Percentiles rank a stretch among this genome's conserved stretches.
Evolutionary conservation across 2,113 vertebrate species (phyloP).

Genomic region (Pollimyrus isidori): DNA sequence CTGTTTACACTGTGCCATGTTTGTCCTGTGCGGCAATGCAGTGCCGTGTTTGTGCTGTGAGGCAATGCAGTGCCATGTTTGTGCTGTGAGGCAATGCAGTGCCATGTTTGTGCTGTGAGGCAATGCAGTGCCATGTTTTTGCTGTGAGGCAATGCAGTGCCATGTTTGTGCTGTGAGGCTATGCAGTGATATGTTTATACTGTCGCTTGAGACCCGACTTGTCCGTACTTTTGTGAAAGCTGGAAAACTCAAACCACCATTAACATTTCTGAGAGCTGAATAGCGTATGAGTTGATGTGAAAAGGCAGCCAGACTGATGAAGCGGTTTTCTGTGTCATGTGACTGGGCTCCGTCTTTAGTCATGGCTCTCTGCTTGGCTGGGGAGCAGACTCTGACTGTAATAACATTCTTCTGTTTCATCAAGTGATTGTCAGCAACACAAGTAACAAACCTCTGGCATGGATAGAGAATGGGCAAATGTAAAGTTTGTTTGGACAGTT

Average conservation of each 20-base stretch:
- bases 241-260: background rate
- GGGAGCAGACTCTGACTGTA: background rate
- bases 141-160: background rate
- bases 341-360: constrained; percentile 49
- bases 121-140: background rate
- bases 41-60: background rate
- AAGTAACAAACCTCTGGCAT: background rate
- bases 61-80: background rate
- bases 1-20: background rate
- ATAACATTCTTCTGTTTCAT: background rate
- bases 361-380: constrained; percentile 25
- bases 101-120: background rate
- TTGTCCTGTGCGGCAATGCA: background rate
- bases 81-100: background rate
- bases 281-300: background rate
- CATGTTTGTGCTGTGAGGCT: background rate
- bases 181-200: background rate
- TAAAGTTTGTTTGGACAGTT: background rate
- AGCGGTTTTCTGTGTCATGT: constrained; percentile 46
- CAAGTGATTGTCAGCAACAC: background rate
- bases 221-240: background rate
- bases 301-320: background rate
- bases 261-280: background rate
- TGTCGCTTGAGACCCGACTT: background rate
- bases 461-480: background rate